Base-by-base conservation (phyloP, 2,888 invertebrate genomes). In the Myopa testacea region DNA sequence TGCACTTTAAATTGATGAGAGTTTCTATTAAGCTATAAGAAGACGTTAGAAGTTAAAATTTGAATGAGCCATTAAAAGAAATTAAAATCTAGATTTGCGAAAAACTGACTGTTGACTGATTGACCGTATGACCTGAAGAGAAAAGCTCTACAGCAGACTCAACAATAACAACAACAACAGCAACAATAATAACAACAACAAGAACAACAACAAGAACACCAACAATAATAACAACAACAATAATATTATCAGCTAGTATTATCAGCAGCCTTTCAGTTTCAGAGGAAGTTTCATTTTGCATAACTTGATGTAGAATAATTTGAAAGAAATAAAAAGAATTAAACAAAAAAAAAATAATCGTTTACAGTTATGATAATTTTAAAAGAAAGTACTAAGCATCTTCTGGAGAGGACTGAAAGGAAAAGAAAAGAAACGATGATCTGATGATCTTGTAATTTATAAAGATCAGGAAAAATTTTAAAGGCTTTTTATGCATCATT, bases 51-150 rank as follows among this genome's bases (percentile, higher is more conserved):
- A n/a, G 16, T n/a, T 14, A 1, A 38, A 34, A 16, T 38, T 40
- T 7, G n/a, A 16, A 37, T n/a, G 16, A 38, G 37, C 38, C 16
- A 67, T 34, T 67, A 16, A 67, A 67, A n/a, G 34, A 38, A 67
- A 67, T 67, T 67, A 67, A 67, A 67, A 67, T 67, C 16, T 67
- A 38, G 38, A 67, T 45, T 67, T 67, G 67, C 37, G 67, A 34
- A 67, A 67, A 67, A 34, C 37, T 67, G 12, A 67, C 37, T 26
- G 34, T 12, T 37, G 40, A 38, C 19, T 8, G 38, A 67, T 34
- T 40, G 67, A 67, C 67, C 67, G 67, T 10, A 37, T 67, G 67
- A 67, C 67, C 67, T 67, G 67, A 67, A 38, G 67, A 67, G 12
- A n/a, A 5, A 38, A 37, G 7, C 14, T 34, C 4, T 63, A 26